Base-by-base conservation (phyloP, 2,888 invertebrate genomes). In the Latrodectus hesperus region DNA sequence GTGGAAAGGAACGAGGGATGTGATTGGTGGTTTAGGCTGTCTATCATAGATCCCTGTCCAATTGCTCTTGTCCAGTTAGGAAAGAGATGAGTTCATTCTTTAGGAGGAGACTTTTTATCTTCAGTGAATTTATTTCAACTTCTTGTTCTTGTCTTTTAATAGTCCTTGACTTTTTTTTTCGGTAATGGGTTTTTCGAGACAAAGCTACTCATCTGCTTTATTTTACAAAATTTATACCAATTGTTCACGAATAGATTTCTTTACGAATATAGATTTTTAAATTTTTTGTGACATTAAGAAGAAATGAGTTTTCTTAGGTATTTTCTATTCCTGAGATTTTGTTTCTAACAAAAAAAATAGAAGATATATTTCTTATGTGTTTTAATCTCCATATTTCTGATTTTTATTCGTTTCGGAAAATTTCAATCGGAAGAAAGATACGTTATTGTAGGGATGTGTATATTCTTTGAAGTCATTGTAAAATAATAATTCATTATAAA, bases 21-120 rank as follows among this genome's bases (percentile, higher is more conserved):
- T 81, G 81, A 81, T 81, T 81, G 81, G 81, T 81, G 81, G 81
- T 73, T 67, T 65, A 53, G 81, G 81, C 65, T 81, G 81, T 81
- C 81, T 73, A 74, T 81, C 81, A 81, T 81, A 73, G 81, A 73
- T 81, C 73, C 73, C 81, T 81, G 81, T 81, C 81, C 81, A 81
- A 81, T 81, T 74, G 81, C 74, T 74, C 81, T 72, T 81, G 81
- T 81, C 81, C 81, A 73, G 81, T 81, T 81, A 74, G 74, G 9
- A 17, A 67, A 67, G 52, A 67, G 74, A 81, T 81, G 81, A 81
- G 73, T 38, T 38, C 38, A 38, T 38, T 81, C 81, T 81, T 72
- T 60, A 71, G 38, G 51, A 9, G 14, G 51, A 51, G 80, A 80
- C 72, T 80, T 22, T 71, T 80, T 72, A 80, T 71, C 73, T 73